Evolutionary conservation across 2,888 invertebrate genomes (phyloP), one percentile per base, ranked within the genome.

Genomic region (Psylliodes chrysocephalus): DNA sequence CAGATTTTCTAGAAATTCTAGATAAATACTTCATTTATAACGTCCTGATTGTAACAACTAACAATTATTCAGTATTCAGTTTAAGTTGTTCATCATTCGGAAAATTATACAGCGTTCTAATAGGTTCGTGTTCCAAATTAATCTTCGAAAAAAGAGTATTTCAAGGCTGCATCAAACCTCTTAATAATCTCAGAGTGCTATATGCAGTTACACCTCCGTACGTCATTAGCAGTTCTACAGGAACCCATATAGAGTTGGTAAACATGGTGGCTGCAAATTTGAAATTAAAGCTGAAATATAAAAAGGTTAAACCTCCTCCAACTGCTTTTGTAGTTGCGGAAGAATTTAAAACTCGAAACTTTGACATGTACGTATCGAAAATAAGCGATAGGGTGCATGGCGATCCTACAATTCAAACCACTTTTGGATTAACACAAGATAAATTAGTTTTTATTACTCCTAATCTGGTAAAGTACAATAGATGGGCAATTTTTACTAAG

Each of bases 401-500:
- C 2, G 19, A 46, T 22, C 6, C 4, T 1, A 15, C 15, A 30
- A 3, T 44, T 14, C 44, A 42, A 2, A 56, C 12, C 18, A 46
- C 44, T 1, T 28, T 44, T 28, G 55, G 4, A 8, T 17, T 56
- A 44, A 25, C 14, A 46, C 10, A 46, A 33, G 55, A 56, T n/a
- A 19, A 18, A 19, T 8, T 19, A 1, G 55, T 56, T 1, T 56
- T 18, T 18, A 46, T 56, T 18, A 30, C 28, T 22, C 55, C 55
- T 6, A 56, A 46, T 25, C 14, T 56, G 12, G 25, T 18, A 8
- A 4, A 15, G 5, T 1, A 56, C 15, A 18, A 56, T 15, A n/a
- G 17, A n/a, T 56, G 55, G 55, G 12, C 6, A 12, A 25, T 56
- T 46, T 56, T 56, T n/a, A 15, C 42, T 12, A 22, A 46, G 19